phyloP scores from a whole-genome alignment of 1,140 invertebrate genomes.

The Leptonema lineaticorne region DNA sequence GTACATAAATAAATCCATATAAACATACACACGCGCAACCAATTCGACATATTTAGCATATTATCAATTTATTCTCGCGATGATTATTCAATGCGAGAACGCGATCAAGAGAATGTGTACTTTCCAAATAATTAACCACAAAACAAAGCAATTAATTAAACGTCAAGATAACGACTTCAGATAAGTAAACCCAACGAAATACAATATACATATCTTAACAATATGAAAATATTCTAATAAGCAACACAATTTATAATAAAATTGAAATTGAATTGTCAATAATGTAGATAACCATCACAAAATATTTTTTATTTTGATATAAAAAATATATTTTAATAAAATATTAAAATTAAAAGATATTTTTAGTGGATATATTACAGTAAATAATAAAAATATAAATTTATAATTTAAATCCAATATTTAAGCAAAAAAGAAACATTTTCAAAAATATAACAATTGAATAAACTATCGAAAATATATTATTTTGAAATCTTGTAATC shows the following conservation, averaged over 20 bases:
- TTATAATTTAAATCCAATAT: too few species aligned
- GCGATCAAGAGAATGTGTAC: neutral
- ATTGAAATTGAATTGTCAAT: too few species aligned
- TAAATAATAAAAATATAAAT: too few species aligned
- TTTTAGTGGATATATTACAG: too few species aligned
- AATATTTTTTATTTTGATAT: too few species aligned
- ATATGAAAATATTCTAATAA: constrained; percentile 10
- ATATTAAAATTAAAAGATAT: too few species aligned
- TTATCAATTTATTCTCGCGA: neutral
- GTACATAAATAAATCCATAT: neutral
- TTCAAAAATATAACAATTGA: too few species aligned
- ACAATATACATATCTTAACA: constrained; percentile 4
- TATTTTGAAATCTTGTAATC: too few species aligned
- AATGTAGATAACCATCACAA: too few species aligned
- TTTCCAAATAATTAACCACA: constrained; percentile 13
- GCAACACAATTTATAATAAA: constrained; percentile 1
- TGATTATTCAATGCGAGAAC: neutral
- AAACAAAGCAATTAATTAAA: constrained; percentile 17
- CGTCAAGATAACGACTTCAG: constrained; percentile 1
- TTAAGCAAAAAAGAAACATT: too few species aligned
- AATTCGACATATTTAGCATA: neutral
- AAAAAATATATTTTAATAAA: too few species aligned
- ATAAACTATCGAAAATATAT: too few species aligned
- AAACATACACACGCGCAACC: neutral
- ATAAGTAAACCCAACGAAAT: constrained; percentile 4